Base-by-base conservation (phyloP, 2,113 vertebrate species). In the Diphyllodes magnificus region DNA sequence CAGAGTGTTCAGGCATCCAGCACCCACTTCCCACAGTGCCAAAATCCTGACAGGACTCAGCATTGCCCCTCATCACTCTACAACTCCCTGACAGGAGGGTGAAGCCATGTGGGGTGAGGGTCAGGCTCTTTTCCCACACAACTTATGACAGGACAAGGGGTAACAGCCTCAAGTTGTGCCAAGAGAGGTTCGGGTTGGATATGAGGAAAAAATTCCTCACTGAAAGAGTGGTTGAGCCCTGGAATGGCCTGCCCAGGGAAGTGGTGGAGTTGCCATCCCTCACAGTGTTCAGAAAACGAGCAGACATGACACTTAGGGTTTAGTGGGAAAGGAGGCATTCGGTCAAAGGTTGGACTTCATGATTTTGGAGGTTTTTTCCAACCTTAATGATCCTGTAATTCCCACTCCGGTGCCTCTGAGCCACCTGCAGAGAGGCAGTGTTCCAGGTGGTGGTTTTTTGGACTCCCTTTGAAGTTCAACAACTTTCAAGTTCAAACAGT, bases 401-500 rank as follows among this genome's bases (percentile, higher is more conserved):
- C 27, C 51, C 71, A 70, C 15, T 33, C 54, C 8, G 0, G 2
- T 65, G 44, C 75, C 92, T 83, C 13, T 69, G 54, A 80, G 84
- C 45, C 80, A 47, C 70, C 70, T 24, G 56, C 83, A 95, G 86
- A 7, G 56, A 70, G 71, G 73, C 56, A 66, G 77, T 0, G 0
- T 24, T 51, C 8, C 7, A 47, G 88, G 59, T 54, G 54, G 33
- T 63, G 71, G 54, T 33, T 6, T 53, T 89, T 35, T 35, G 60
- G 76, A 88, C 60, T 86, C 33, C 44, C 66, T 95, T 81, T 95
- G 86, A 96, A 93, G 72, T 86, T 42, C 31, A 40, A n/a, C 30
- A 47, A 42, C 88, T 96, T 93, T 92, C 80, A 92, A 63, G 80
- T 93, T 94, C 95, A 92, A 95, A 93, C 20, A 6, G 54, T 23